These are phyloP conservation scores for Buphagus erythrorhynchus DNA, from an alignment of 2,797 vertebrate species.

Conservation along the genomic window DNA sequence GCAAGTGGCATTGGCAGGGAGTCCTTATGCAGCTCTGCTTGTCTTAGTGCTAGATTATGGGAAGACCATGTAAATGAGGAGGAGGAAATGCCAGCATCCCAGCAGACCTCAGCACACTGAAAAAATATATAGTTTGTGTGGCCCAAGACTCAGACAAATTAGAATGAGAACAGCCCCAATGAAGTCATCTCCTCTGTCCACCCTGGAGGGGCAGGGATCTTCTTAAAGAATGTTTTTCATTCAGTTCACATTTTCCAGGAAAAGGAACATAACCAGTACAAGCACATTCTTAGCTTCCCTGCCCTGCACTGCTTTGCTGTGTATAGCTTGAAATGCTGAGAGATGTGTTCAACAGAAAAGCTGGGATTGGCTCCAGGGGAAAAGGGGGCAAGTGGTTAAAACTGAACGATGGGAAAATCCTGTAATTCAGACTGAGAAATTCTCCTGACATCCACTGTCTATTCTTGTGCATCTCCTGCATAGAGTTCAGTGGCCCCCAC, in stretches of 20 bases:
- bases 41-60: conserved; percentile 40
- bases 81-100: conserved; percentile 46
- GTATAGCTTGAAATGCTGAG: background rate
- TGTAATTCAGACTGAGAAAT: background rate
- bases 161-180: conserved; percentile 39
- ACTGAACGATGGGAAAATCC: background rate
- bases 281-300: background rate
- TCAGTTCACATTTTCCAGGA: conserved; percentile 31
- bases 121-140: conserved; percentile 47
- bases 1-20: conserved; percentile 30
- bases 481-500: background rate
- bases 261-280: background rate
- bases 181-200: conserved; percentile 40
- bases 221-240: conserved; percentile 23
- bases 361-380: background rate
- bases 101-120: background rate
- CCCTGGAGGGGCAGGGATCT: background rate
- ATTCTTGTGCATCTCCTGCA: fast-evolving
- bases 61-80: conserved; percentile 60
- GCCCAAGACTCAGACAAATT: conserved; percentile 34
- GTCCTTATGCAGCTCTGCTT: conserved; percentile 35
- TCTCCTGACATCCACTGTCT: background rate
- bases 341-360: background rate
- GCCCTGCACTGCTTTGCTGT: background rate
- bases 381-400: background rate